Percentiles rank a stretch among this genome's conserved stretches.
Conservation (phyloP, 2,113 vertebrate genomes). For the Panthera uncia region DNA sequence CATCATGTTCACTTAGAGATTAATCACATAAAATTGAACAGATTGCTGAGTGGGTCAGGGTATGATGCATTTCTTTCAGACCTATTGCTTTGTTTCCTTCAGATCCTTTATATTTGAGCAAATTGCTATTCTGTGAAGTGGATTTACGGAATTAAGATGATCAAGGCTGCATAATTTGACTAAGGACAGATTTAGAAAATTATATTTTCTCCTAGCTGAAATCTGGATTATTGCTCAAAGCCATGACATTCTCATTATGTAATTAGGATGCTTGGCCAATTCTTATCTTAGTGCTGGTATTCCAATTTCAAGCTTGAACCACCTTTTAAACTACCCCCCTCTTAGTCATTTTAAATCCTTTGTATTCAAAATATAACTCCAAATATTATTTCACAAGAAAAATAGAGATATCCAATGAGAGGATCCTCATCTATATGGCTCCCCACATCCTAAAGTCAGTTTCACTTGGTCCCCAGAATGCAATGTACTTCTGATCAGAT, state of each 20-base stretch:
- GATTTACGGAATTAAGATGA: conserved; percentile 28
- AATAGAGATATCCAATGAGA: neutral
- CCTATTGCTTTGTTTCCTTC: neutral
- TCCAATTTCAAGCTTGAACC: neutral
- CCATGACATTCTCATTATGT: neutral
- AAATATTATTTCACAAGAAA: neutral
- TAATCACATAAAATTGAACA: neutral
- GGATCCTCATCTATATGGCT: neutral
- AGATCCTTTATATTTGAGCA: neutral
- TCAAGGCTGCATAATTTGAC: neutral
- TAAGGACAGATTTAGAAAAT: conserved; percentile 4
- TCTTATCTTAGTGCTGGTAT: neutral
- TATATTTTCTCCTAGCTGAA: neutral
- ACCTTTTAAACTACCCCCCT: neutral
- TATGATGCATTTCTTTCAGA: neutral
- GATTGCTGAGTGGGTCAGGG: neutral
- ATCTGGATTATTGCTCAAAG: neutral
- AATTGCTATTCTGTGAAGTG: neutral
- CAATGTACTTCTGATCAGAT: neutral
- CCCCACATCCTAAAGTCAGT: neutral
- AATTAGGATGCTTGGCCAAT: neutral
- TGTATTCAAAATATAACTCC: neutral
- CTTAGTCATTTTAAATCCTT: neutral
- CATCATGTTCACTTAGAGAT: neutral
- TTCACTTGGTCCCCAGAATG: neutral